Conservation (phyloP, 2,113 vertebrate species). For the Physeter macrocephalus region DNA sequence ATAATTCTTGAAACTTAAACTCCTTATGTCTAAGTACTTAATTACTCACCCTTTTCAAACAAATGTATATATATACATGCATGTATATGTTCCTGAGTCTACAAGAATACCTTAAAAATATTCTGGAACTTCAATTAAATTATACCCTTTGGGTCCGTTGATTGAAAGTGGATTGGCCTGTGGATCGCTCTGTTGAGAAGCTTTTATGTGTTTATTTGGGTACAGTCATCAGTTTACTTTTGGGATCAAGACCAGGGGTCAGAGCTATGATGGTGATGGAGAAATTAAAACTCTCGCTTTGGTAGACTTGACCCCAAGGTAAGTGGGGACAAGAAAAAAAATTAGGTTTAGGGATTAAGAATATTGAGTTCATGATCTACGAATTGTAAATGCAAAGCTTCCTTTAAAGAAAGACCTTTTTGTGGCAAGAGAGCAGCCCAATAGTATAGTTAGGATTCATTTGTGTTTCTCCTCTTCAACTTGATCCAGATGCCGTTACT, state of each 20-base stretch:
- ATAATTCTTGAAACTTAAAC: neutral
- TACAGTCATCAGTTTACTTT: neutral
- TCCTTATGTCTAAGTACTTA: neutral
- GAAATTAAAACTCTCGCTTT: neutral
- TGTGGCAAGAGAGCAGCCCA: neutral
- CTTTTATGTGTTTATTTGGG: neutral
- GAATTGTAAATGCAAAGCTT: neutral
- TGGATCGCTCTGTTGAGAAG: neutral
- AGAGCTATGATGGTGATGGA: neutral
- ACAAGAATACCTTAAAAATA: neutral
- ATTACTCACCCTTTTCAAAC: neutral
- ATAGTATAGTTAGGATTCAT: neutral
- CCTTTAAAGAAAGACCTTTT: neutral
- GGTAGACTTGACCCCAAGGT: neutral
- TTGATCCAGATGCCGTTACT: constrained; percentile 89
- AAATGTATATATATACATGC: neutral
- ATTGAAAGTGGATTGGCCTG: neutral
- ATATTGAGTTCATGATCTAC: neutral
- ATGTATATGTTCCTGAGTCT: neutral
- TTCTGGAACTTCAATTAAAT: neutral
- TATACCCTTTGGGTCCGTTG: neutral
- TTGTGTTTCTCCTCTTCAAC: constrained; percentile 80
- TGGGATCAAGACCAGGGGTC: neutral
- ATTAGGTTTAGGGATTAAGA: neutral
- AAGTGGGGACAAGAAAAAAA: neutral